Evolutionary conservation across 2,113 vertebrate species (phyloP).

Genomic region (Bufo bufo): DNA sequence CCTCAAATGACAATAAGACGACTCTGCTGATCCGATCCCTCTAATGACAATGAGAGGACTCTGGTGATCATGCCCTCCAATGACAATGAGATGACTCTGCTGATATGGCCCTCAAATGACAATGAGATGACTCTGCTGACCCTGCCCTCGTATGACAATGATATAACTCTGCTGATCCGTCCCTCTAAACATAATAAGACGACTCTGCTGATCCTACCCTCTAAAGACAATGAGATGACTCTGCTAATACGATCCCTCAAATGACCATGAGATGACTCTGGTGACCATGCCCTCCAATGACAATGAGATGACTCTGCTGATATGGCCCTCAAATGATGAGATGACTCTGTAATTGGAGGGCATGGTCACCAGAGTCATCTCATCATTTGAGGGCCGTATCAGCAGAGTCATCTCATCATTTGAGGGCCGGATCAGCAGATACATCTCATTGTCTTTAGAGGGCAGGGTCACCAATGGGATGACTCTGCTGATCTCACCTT

Average conservation of each 20-base stretch:
- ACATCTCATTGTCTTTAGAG: not conserved
- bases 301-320: not conserved
- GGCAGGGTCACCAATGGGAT: not conserved
- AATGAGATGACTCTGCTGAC: not conserved
- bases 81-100: not conserved
- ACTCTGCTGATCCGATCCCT: too few relatives aligned
- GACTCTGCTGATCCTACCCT: not conserved
- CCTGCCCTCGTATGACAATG: not conserved
- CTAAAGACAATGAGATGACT: not conserved
- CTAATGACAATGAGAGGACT: not conserved
- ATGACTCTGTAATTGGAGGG: not conserved
- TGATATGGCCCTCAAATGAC: not conserved
- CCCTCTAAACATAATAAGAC: not conserved
- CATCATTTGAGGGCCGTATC: not conserved
- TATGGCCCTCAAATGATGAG: not conserved
- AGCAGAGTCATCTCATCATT: not conserved
- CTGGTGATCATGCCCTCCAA: not conserved
- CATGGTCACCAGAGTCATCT: not conserved
- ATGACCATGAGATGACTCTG: not conserved
- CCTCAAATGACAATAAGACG: too few relatives aligned
- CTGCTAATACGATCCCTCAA: not conserved
- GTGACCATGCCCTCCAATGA: not conserved
- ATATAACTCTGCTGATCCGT: too few relatives aligned
- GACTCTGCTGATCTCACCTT: not conserved
- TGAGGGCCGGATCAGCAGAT: not conserved